These are phyloP conservation scores for Apis dorsata DNA, from an alignment of 1,140 invertebrate genomes.

Conservation along the genomic window DNA sequence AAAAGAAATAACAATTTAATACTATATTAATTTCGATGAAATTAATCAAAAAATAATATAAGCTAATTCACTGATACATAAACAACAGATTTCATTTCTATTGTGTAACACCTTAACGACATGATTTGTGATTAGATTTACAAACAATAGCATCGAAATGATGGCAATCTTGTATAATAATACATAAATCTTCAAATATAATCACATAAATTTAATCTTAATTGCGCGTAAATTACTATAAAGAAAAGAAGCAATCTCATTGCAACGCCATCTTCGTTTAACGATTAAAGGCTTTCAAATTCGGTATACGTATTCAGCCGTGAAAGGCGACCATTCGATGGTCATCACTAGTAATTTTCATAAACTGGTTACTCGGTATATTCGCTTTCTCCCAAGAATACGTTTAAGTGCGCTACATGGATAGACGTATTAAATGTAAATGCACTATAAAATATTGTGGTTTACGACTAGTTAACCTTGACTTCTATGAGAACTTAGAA, in stretches of 20 bases:
- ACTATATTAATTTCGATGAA: too few relatives aligned
- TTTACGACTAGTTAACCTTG: conserved; percentile 52
- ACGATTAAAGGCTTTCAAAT: conserved; percentile 20
- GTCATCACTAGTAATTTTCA: conserved; percentile 42
- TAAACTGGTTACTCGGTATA: conserved; percentile 28
- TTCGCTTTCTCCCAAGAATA: conserved; percentile 54
- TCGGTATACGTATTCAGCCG: background rate
- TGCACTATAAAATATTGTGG: conserved; percentile 19
- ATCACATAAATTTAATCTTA: conserved; percentile 26
- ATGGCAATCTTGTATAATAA: too few relatives aligned
- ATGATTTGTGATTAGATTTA: conserved; percentile 6
- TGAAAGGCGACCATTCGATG: conserved; percentile 25
- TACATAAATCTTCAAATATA: background rate
- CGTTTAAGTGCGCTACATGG: background rate
- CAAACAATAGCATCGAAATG: background rate
- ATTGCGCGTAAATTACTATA: background rate
- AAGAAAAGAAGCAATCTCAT: background rate
- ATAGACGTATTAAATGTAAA: conserved; percentile 11
- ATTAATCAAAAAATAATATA: too few relatives aligned
- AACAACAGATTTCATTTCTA: background rate
- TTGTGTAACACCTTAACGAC: background rate
- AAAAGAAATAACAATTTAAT: too few relatives aligned
- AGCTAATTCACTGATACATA: background rate
- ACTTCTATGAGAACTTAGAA: conserved; percentile 54
- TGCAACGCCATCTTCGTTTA: conserved; percentile 1